These are phyloP conservation scores for Adelges cooleyi DNA, from an alignment of 1,140 invertebrate genomes.

Conservation along the genomic window DNA sequence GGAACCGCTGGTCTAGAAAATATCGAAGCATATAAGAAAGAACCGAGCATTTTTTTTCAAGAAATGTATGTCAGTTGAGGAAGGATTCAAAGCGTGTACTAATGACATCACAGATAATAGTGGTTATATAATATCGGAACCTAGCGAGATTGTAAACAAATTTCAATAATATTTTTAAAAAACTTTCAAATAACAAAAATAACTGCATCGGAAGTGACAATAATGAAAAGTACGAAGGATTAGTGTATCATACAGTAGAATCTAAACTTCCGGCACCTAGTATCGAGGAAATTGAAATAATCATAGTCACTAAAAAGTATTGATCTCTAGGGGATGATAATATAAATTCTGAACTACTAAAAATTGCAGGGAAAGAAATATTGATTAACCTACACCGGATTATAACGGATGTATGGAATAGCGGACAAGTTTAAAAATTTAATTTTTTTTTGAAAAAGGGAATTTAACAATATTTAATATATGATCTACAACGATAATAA, in stretches of 20 bases:
- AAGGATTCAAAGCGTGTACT: background rate
- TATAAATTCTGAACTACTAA: no score
- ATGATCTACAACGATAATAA: no score
- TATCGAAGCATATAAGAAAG: conserved; percentile 12
- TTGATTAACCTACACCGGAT: no score
- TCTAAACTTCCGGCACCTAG: background rate
- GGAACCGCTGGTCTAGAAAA: background rate
- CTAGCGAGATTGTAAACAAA: conserved; percentile 1
- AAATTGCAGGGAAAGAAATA: no score
- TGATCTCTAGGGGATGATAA: no score
- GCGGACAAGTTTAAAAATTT: no score
- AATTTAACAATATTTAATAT: no score
- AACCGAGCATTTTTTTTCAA: conserved; percentile 4
- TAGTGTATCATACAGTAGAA: background rate
- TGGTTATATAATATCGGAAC: background rate
- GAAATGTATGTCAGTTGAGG: background rate
- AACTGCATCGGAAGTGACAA: background rate
- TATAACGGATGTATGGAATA: no score
- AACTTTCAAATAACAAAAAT: conserved; percentile 6
- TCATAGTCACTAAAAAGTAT: no score
- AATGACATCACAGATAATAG: background rate
- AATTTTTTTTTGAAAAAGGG: no score
- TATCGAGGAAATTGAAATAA: conserved; percentile 6
- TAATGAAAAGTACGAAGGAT: background rate
- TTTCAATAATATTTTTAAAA: conserved; percentile 1